These are phyloP conservation scores for Drosophila mayri DNA, from an alignment of 1,140 invertebrate species.

Conservation along the genomic window DNA sequence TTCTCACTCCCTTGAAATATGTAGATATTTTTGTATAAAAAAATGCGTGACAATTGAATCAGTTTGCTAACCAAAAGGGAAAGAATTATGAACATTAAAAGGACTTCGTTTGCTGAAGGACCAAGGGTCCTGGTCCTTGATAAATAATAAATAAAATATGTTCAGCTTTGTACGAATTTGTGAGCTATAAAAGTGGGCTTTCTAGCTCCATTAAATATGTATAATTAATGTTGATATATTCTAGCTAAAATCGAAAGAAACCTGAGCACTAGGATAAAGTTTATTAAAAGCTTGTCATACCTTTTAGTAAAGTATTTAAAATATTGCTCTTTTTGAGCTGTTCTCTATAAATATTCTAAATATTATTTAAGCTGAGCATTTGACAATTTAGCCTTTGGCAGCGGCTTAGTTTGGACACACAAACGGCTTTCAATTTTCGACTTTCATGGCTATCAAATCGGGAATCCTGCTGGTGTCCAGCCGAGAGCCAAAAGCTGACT, in stretches of 20 bases:
- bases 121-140: no score
- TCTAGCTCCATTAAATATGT: neutral
- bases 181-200: neutral
- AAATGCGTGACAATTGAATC: slow-evolving; percentile 7
- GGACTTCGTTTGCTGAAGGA: neutral
- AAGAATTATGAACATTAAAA: neutral
- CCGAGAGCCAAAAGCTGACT: slow-evolving; percentile 7
- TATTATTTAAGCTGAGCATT: neutral
- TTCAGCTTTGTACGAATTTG: neutral
- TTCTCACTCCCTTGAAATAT: neutral
- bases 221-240: neutral
- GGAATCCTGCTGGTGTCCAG: slow-evolving; percentile 16
- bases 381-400: slow-evolving; percentile 6
- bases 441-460: slow-evolving; percentile 7
- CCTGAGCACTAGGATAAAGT: neutral
- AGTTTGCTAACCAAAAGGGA: neutral
- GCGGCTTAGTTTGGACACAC: slow-evolving; percentile 14
- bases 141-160: neutral
- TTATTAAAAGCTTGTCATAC: neutral
- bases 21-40: slow-evolving; percentile 1
- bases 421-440: neutral
- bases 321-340: no score
- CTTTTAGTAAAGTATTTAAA: no score
- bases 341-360: neutral
- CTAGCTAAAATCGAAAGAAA: neutral